Evolutionary conservation across 1,140 invertebrate species (phyloP), one percentile per base, ranked within the genome.

Genomic region (Anastatus disparis): DNA sequence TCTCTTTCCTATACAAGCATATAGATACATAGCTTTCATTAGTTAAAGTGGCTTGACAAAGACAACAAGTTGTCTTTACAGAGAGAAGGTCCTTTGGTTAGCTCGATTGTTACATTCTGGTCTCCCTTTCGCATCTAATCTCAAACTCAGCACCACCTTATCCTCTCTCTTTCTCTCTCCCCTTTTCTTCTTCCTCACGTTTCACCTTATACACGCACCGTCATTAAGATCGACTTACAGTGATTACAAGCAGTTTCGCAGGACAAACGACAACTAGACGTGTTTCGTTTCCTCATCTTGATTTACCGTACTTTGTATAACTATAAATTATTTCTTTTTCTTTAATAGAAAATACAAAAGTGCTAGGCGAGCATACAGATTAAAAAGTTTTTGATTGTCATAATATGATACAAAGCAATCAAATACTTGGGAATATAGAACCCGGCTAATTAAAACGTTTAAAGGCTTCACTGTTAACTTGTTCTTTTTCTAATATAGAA

Each of bases 201-300:
- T 15, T 26, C 4, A 13, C 10, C 24, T 15, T 24, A 24, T 27
- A 20, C n/a, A 20, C 35, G 58, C 26, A 2, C 12, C 17, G 46
- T 63, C 61, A 63, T 63, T 63, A 63, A 63, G 61, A 63, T 63
- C 46, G 61, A 63, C 61, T 63, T 63, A 63, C 61, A 24, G 13
- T 50, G 44, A 63, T 63, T 63, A 63, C 31, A 26, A 13, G n/a
- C 42, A 27, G 59, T 29, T 44, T 15, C 42, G 59, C 27, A 29
- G 26, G 52, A 46, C 61, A 17, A 13, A 44, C 24, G 56, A 44
- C 58, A 22, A 62, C 40, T 40, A 17, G 24, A n/a, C 22, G 24
- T 40, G n/a, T 4, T 20, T 7, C 20, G 56, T 26, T 40, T n/a
- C 48, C 56, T 59, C 56, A 42, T 62, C 46, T 63, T 44, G 44